Percentiles rank a stretch among this genome's conserved stretches.
Conservation (phyloP, 2,888 invertebrate genomes). For the Aspidiotus destructor region DNA sequence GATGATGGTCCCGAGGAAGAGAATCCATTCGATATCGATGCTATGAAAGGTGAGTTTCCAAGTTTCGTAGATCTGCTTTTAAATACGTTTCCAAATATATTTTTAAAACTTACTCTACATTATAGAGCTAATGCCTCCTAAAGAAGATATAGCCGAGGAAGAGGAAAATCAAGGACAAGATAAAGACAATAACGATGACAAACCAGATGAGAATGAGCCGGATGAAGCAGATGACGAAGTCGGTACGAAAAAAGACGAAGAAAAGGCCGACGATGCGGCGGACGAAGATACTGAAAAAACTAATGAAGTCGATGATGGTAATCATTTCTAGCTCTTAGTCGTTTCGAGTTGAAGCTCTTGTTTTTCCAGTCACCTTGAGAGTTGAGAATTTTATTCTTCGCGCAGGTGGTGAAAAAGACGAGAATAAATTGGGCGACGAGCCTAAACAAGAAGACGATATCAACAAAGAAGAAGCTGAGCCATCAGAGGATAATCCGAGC, state of each 20-base stretch:
- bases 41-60: slow-evolving; percentile 53
- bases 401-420: slow-evolving; percentile 35
- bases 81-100: not conserved
- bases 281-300: slow-evolving; percentile 39
- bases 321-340: not conserved
- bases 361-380: not conserved
- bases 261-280: slow-evolving; percentile 39
- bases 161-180: slow-evolving; percentile 41
- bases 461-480: slow-evolving; percentile 41
- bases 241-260: slow-evolving; percentile 41
- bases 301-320: slow-evolving; percentile 39
- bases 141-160: slow-evolving; percentile 40
- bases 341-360: not conserved
- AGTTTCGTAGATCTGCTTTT: not conserved
- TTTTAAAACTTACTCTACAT: not conserved
- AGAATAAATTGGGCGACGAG: slow-evolving; percentile 40
- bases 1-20: slow-evolving; percentile 58
- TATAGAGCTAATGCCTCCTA: slow-evolving; percentile 36
- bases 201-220: slow-evolving; percentile 41
- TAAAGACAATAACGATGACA: slow-evolving; percentile 43
- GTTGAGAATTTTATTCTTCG: not conserved
- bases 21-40: slow-evolving; percentile 77
- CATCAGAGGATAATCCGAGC: slow-evolving; percentile 43
- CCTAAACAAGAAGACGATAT: slow-evolving; percentile 43
- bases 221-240: slow-evolving; percentile 41